Base-by-base conservation (phyloP, 35 echinoderm and acorn worm genomes). In the Lytechinus variegatus region DNA sequence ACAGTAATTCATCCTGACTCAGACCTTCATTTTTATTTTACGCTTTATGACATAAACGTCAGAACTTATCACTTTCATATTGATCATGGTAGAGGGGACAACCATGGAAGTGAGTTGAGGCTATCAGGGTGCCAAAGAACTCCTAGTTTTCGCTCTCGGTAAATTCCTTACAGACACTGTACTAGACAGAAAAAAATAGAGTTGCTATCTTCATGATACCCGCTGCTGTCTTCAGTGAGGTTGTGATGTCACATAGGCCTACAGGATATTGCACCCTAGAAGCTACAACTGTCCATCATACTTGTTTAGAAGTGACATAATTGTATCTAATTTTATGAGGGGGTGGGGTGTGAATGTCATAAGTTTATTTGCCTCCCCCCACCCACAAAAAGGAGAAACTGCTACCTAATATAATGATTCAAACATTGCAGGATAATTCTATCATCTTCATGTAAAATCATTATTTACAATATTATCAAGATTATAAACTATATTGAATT, bases 61-160 rank as follows among this genome's bases (percentile, higher is more conserved):
- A 79, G 66, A 79, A 79, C 66, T 79, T 79, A 79, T 79, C n/a
- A 79, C 19, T 79, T n/a, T 79, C 66, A 79, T 79, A 79, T 79
- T 79, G 66, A 79, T 71, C 61, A 71, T 13, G 11, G 55, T 8
- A 56, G 55, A 9, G 55, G 11, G 11, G 55, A 44, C 55, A 11
- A 56, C 33, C 33, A 44, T 44, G 19, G 66, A 24, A 79, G 66
- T 79, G 66, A 79, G n/a, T 19, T 79, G 66, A 79, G n/a, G 66
- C 19, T 16, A 79, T 79, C 66, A 24, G 16, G 66, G 66, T 24
- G n/a, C 4, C 19, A 79, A 24, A 79, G 66, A 79, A 24, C 14
- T n/a, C 4, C n/a, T 14, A 1, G 16, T 24, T 24, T n/a, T 8
- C 24, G n/a, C 8, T 24, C 66, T 79, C 33, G 33, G 33, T 44